A percentile compares a stretch with the other conserved stretches of the same genome.
Conservation (phyloP, 1,140 invertebrate species). For the Elymnias hypermnestra region DNA sequence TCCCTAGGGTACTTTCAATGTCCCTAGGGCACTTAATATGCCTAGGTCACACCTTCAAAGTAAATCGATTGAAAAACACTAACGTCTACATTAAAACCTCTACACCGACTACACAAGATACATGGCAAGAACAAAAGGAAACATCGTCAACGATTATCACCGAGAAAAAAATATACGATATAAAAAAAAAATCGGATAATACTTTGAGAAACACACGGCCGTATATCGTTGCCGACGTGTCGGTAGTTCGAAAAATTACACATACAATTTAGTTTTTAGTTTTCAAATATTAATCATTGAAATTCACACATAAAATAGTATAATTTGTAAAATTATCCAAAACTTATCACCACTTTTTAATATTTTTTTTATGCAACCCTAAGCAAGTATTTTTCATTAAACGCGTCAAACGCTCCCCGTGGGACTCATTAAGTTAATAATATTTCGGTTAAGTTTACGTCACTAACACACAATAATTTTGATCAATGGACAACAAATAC, state of each 20-base stretch:
- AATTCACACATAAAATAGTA: slow-evolving; percentile 74
- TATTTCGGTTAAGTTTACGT: slow-evolving; percentile 69
- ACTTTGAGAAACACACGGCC: slow-evolving; percentile 47
- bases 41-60: slow-evolving; percentile 61
- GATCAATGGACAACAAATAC: slow-evolving; percentile 72
- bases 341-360: slow-evolving; percentile 74
- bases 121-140: slow-evolving; percentile 73
- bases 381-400: slow-evolving; percentile 70
- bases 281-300: slow-evolving; percentile 64
- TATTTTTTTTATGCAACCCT: slow-evolving; percentile 72
- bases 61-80: slow-evolving; percentile 70
- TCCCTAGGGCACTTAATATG: slow-evolving; percentile 60
- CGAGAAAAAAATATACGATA: slow-evolving; percentile 40
- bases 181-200: slow-evolving; percentile 57
- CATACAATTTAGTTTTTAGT: slow-evolving; percentile 52
- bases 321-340: slow-evolving; percentile 76
- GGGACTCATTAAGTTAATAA: slow-evolving; percentile 67
- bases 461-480: slow-evolving; percentile 74
- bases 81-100: slow-evolving; percentile 60
- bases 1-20: too few species aligned
- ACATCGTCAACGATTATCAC: slow-evolving; percentile 57
- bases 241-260: slow-evolving; percentile 42
- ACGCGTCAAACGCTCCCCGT: slow-evolving; percentile 74
- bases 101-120: slow-evolving; percentile 69
- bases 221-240: slow-evolving; percentile 45